A percentile compares a stretch with the other conserved stretches of the same genome.
These are phyloP conservation scores for Papilio polytes DNA, from an alignment of 1,140 invertebrate genomes.

Conservation along the genomic window DNA sequence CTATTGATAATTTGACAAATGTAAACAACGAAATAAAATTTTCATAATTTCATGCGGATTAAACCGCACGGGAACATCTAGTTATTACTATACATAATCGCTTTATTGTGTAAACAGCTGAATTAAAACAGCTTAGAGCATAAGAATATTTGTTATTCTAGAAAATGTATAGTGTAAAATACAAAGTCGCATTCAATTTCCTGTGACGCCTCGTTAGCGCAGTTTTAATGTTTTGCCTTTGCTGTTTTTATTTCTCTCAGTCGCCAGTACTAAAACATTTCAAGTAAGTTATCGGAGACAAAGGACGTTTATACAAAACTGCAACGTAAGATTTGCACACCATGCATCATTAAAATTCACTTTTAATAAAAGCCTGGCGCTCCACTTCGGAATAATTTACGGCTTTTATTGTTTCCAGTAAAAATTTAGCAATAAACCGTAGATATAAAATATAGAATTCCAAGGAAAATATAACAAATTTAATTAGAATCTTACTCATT, in stretches of 20 bases:
- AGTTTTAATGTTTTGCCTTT: constrained; percentile 19
- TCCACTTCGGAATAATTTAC: constrained; percentile 6
- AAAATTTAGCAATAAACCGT: constrained; percentile 1
- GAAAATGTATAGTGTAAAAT: neutral
- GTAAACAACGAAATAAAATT: no score
- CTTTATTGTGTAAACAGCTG: neutral
- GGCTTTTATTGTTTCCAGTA: constrained; percentile 15
- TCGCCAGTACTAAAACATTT: constrained; percentile 22
- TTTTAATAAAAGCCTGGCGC: constrained; percentile 26
- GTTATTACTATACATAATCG: no score
- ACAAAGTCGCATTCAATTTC: constrained; percentile 25
- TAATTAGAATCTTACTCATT: neutral
- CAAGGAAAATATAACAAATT: neutral
- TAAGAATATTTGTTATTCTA: neutral
- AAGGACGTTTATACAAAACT: constrained; percentile 25
- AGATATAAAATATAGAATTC: neutral
- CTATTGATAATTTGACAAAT: no score
- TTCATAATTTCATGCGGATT: no score
- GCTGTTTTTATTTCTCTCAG: neutral
- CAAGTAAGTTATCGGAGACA: constrained; percentile 19
- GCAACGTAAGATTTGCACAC: constrained; percentile 24
- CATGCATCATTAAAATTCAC: constrained; percentile 28
- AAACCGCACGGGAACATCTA: no score
- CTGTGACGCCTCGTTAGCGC: constrained; percentile 21
- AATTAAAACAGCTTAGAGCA: neutral